Conservation (phyloP, 2,797 vertebrate genomes). For the Molossus alvarezi region DNA sequence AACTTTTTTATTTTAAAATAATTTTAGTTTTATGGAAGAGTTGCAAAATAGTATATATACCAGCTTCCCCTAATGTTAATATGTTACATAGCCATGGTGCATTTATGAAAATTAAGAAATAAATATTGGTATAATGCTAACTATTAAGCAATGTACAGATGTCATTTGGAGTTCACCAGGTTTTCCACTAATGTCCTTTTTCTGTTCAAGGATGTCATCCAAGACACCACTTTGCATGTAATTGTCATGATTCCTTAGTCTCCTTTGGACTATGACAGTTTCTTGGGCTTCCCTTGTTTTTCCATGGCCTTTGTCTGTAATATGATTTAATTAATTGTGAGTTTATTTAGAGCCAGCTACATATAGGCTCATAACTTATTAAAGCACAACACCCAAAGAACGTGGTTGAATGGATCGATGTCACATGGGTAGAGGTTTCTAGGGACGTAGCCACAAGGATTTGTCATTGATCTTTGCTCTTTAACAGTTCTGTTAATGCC, state of each 20-base stretch:
- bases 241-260: background rate
- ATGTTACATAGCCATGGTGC: background rate
- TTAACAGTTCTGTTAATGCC: background rate
- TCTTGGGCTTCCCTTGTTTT: background rate
- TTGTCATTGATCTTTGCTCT: background rate
- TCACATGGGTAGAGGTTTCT: background rate
- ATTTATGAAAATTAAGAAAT: constrained; percentile 34
- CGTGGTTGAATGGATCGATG: background rate
- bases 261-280: background rate
- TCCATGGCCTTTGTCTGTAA: background rate
- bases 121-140: background rate
- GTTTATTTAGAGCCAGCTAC: constrained; percentile 22
- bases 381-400: background rate
- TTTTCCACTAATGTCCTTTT: background rate
- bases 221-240: background rate
- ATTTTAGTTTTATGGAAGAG: background rate
- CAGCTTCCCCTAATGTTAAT: background rate
- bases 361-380: background rate
- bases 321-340: background rate
- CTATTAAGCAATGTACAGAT: background rate
- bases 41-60: background rate
- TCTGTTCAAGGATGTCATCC: background rate
- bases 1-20: constrained; percentile 33
- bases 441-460: background rate
- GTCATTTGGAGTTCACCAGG: background rate